Percentiles rank a stretch among this genome's conserved stretches.
Evolutionary conservation across 2,888 invertebrate species (phyloP).

Genomic region (Calliopum simillimum): DNA sequence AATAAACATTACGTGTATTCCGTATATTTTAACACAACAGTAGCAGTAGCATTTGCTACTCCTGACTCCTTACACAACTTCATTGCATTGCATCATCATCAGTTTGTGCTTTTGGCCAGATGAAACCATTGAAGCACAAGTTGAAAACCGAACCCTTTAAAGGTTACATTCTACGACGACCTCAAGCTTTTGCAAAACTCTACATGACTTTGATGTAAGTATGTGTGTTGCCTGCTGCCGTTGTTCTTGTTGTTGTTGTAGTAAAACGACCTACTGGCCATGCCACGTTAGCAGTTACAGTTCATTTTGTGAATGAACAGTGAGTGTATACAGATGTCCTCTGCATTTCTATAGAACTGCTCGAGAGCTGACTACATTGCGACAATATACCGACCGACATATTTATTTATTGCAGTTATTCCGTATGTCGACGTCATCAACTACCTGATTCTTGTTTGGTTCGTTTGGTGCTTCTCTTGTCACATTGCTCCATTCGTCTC

Average conservation of each 20-base stretch:
- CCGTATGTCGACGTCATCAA: background rate
- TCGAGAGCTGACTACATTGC: background rate
- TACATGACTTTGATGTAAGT: conserved; percentile 25
- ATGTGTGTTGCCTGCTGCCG: background rate
- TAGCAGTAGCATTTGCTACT: too few relatives aligned
- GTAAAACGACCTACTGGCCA: conserved; percentile 5
- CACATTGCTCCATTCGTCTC: background rate
- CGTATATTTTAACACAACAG: too few relatives aligned
- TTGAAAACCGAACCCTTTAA: conserved; percentile 1
- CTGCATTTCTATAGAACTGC: background rate
- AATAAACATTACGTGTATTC: too few relatives aligned
- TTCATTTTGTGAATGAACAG: too few relatives aligned
- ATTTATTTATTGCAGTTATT: background rate
- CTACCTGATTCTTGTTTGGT: conserved; percentile 7
- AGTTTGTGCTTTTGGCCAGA: too few relatives aligned
- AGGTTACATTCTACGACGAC: background rate
- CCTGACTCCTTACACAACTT: too few relatives aligned
- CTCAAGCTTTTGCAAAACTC: conserved; percentile 3
- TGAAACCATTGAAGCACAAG: background rate
- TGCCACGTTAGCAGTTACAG: background rate
- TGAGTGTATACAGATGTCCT: background rate
- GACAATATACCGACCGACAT: background rate
- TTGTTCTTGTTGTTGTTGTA: conserved; percentile 1
- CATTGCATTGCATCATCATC: too few relatives aligned
- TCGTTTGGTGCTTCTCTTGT: conserved; percentile 5